Conservation (phyloP, 1,140 invertebrate species). For the Arion vulgaris region DNA sequence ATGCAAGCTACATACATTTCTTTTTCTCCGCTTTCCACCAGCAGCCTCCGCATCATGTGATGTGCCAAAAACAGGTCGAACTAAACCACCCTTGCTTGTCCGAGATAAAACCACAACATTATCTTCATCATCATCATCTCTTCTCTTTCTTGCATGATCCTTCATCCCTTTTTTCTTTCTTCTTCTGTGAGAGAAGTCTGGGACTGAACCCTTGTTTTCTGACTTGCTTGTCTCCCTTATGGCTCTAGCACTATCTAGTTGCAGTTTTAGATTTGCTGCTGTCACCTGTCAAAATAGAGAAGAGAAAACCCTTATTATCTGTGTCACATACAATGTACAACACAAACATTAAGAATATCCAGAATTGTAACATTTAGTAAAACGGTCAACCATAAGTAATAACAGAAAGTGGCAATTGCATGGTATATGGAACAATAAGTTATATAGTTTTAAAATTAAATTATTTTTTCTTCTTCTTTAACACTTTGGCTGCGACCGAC, state of each 20-base stretch:
- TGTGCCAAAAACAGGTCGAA: constrained; percentile 60
- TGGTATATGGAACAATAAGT: no score
- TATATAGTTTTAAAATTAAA: no score
- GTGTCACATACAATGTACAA: background rate
- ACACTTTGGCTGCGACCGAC: no score
- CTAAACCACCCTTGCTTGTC: constrained; percentile 79
- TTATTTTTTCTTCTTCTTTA: no score
- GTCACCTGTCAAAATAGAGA: constrained; percentile 75
- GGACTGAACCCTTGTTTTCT: constrained; percentile 1
- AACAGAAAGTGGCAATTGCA: no score
- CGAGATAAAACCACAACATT: constrained; percentile 82
- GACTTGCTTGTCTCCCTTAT: constrained; percentile 62
- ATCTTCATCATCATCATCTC: constrained; percentile 48
- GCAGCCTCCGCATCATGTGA: no score
- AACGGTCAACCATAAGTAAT: no score
- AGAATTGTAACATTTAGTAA: no score
- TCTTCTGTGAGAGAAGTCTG: constrained; percentile 24
- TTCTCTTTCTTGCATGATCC: background rate
- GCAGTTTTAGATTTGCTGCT: constrained; percentile 80
- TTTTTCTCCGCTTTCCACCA: no score
- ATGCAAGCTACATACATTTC: background rate
- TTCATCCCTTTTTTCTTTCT: constrained; percentile 25
- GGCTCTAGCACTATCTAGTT: constrained; percentile 81
- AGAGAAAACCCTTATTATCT: background rate
- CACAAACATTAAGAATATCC: no score